Percentiles rank a stretch among this genome's conserved stretches.
phyloP scores from a whole-genome alignment of 1,140 invertebrate genomes.

The Euborellia annulipes region DNA sequence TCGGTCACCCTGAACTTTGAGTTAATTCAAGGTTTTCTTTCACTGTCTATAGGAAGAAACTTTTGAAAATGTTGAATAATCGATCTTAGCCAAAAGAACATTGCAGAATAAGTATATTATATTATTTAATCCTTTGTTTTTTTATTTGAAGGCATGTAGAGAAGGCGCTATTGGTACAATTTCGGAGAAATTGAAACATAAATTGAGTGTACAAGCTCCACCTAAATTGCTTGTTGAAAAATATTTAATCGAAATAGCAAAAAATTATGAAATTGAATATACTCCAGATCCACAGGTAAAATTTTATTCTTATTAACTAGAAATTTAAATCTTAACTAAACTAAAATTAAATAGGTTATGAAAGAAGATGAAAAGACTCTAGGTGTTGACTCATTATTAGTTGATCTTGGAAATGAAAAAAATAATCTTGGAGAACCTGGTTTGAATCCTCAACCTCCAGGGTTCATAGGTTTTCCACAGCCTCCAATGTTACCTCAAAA shows the following conservation, averaged over 20 bases:
- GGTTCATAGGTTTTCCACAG: constrained; percentile 62
- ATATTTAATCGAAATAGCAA: constrained; percentile 92
- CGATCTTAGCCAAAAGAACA: no score
- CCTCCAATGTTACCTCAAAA: constrained; percentile 40
- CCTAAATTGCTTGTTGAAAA: constrained; percentile 92
- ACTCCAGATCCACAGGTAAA: constrained; percentile 74
- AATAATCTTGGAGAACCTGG: constrained; percentile 33
- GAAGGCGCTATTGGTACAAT: constrained; percentile 64
- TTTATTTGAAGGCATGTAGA: constrained; percentile 43
- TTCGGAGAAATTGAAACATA: constrained; percentile 90
- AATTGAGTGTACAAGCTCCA: constrained; percentile 89
- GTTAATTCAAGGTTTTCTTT: no score
- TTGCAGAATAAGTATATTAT: no score
- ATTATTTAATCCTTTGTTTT: no score
- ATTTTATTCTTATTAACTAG: no score
- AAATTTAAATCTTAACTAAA: not conserved
- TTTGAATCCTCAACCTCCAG: constrained; percentile 45
- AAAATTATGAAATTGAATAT: constrained; percentile 83
- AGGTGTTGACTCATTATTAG: constrained; percentile 53
- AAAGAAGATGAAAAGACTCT: constrained; percentile 47
- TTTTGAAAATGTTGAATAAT: no score
- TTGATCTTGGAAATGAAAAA: constrained; percentile 39
- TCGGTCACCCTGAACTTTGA: no score
- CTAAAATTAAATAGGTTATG: constrained; percentile 40
- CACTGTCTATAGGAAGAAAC: no score